Evolutionary conservation across 2,888 invertebrate species (phyloP), one percentile per base, ranked within the genome.

Genomic region (Sinohyriopsis cumingii): DNA sequence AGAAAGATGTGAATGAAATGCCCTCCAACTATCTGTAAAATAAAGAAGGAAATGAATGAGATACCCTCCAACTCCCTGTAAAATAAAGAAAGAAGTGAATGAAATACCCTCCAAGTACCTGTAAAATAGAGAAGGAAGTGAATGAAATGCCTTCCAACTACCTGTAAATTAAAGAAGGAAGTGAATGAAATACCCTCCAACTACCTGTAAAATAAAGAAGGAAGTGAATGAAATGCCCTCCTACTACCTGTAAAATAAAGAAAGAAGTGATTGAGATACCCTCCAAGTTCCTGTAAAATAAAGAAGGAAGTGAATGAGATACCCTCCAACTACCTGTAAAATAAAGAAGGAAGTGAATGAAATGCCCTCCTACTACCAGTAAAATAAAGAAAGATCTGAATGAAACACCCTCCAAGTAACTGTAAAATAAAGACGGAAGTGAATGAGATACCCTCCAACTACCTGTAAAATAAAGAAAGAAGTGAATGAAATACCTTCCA

Each of bases 11-110:
- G 94, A 0, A 94, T 94, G 63, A 79, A 79, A 59, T 76, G 78
- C 1, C 68, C 76, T 25, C 73, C 68, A 20, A 71, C 72, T 15
- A 71, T 54, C 65, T 73, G 63, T 12, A 33, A 33, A 33, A 65
- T 65, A 56, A 93, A 55, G 62, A 20, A 55, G 12, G 3, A 3
- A 28, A 3, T 28, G 28, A 25, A 25, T 25, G 25, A 25, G 3
- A 25, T 25, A 25, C 25, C n/a, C n/a, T n/a, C n/a, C n/a, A n/a
- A n/a, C n/a, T n/a, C n/a, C n/a, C n/a, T n/a, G n/a, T n/a, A n/a
- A n/a, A n/a, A n/a, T n/a, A n/a, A n/a, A n/a, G n/a, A 87, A 94
- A 93, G 90, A 93, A 94, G 83, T 94, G 94, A 0, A 94, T 94
- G 63, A 79, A 79, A 59, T 76, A 79, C 1, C 68, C 76, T 25